phyloP scores from a whole-genome alignment of 2,113 vertebrate genomes.

The Paraplagusia blochii region DNA sequence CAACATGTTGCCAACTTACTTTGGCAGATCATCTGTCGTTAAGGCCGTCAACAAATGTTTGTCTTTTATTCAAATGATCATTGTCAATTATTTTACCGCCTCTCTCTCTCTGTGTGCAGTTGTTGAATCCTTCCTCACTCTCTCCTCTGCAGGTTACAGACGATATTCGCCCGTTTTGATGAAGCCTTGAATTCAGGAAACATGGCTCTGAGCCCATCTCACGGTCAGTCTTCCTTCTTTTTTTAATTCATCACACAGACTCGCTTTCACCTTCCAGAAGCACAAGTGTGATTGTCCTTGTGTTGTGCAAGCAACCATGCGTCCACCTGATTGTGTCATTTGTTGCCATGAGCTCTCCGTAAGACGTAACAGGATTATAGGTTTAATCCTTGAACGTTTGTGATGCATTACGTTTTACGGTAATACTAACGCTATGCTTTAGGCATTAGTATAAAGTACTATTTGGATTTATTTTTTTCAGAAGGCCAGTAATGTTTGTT shows the following conservation, averaged over 20 bases:
- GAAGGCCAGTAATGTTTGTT: too few relatives aligned
- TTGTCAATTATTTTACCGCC: background rate
- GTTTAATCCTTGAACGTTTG: constrained; percentile 34
- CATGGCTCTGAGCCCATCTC: constrained; percentile 86
- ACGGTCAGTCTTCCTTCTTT: constrained; percentile 80
- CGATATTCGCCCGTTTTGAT: constrained; percentile 92
- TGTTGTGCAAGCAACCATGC: constrained; percentile 29
- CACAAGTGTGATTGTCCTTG: background rate
- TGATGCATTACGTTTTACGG: constrained; percentile 14
- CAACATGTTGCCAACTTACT: constrained; percentile 46
- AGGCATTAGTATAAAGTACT: background rate
- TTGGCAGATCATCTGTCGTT: constrained; percentile 14
- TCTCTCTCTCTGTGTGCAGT: background rate
- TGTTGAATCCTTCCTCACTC: constrained; percentile 23
- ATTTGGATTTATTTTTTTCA: background rate
- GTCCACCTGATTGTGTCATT: constrained; percentile 32
- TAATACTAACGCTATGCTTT: constrained; percentile 20
- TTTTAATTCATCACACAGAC: constrained; percentile 20
- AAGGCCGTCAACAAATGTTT: constrained; percentile 3
- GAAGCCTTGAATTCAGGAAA: constrained; percentile 89
- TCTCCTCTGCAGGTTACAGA: constrained; percentile 83
- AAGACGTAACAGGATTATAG: constrained; percentile 66
- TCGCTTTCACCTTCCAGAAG: constrained; percentile 10
- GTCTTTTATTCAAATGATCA: background rate
- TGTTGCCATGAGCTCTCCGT: constrained; percentile 50